Evolutionary conservation across 2,888 invertebrate genomes (phyloP).

Genomic region (Tromatobia lineatoria): DNA sequence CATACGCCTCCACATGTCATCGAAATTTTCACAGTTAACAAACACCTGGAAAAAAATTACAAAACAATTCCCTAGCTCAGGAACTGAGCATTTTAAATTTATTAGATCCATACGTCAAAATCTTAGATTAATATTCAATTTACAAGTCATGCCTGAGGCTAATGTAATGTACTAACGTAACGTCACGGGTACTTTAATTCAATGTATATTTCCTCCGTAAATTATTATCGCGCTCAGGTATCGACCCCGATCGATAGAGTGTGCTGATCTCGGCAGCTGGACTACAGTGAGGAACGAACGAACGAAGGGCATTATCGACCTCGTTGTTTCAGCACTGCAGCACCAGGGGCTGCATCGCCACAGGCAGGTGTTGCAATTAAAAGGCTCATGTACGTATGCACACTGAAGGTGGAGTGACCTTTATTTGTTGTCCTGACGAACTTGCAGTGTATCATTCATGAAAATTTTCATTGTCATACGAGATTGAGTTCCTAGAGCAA

Average conservation of each 20-base stretch:
- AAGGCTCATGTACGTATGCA: conserved; percentile 69
- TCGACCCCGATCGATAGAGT: conserved; percentile 70
- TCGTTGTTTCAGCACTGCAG: conserved; percentile 62
- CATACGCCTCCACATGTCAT: conserved; percentile 46
- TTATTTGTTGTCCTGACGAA: conserved; percentile 80
- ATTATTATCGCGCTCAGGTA: conserved; percentile 69
- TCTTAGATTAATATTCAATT: conserved; percentile 68
- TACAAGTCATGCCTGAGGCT: conserved; percentile 57
- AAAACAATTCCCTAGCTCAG: conserved; percentile 31
- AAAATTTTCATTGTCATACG: conserved; percentile 75
- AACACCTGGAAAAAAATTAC: conserved; percentile 47
- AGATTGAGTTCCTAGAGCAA: conserved; percentile 36
- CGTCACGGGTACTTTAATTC: conserved; percentile 68
- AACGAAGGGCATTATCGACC: conserved; percentile 66
- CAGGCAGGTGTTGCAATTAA: conserved; percentile 83
- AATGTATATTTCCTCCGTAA: conserved; percentile 67
- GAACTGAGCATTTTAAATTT: conserved; percentile 50
- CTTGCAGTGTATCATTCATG: conserved; percentile 73
- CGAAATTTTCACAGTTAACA: conserved; percentile 55
- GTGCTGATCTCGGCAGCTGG: conserved; percentile 66
- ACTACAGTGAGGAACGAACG: conserved; percentile 30
- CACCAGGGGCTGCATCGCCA: conserved; percentile 59
- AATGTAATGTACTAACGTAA: conserved; percentile 56
- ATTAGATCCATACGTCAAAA: conserved; percentile 55
- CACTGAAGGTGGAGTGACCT: conserved; percentile 67